Percentiles rank a stretch among this genome's conserved stretches.
phyloP scores from a whole-genome alignment of 2,797 vertebrate genomes.

The Semaprochilodus insignis region DNA sequence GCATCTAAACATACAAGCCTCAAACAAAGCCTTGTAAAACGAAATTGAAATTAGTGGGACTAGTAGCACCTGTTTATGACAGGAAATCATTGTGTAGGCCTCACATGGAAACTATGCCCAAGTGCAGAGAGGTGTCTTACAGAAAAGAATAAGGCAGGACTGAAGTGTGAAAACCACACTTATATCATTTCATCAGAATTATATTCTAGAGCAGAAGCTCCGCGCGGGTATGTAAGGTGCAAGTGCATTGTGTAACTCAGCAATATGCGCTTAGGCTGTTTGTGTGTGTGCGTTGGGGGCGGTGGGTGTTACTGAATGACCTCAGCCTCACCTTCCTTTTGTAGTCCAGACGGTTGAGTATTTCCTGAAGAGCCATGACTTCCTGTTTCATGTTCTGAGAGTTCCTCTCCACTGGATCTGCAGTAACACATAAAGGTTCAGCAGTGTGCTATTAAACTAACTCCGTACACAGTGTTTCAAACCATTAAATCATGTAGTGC shows the following conservation, averaged over 20 bases:
- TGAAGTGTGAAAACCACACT: constrained; percentile 22
- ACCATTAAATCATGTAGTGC: too few species aligned
- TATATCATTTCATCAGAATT: background rate
- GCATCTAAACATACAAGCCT: background rate
- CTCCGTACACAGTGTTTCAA: background rate
- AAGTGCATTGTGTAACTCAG: background rate
- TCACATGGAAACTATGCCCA: background rate
- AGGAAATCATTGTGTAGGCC: background rate
- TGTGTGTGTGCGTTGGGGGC: too few species aligned
- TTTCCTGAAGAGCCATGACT: constrained; percentile 89
- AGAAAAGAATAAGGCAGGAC: background rate
- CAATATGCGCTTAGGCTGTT: too few species aligned
- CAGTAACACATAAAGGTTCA: constrained; percentile 40
- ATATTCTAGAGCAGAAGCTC: background rate
- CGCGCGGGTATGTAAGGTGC: background rate
- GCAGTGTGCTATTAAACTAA: background rate
- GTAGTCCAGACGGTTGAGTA: constrained; percentile 93
- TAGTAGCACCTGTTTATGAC: background rate
- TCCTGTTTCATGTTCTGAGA: constrained; percentile 88
- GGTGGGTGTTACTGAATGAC: background rate
- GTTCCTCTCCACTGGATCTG: constrained; percentile 89
- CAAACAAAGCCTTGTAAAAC: background rate
- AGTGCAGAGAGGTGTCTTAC: background rate
- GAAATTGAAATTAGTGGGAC: background rate
- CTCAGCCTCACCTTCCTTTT: constrained; percentile 87